phyloP scores from a whole-genome alignment of 2,888 invertebrate genomes.

The Alcis repandata region DNA sequence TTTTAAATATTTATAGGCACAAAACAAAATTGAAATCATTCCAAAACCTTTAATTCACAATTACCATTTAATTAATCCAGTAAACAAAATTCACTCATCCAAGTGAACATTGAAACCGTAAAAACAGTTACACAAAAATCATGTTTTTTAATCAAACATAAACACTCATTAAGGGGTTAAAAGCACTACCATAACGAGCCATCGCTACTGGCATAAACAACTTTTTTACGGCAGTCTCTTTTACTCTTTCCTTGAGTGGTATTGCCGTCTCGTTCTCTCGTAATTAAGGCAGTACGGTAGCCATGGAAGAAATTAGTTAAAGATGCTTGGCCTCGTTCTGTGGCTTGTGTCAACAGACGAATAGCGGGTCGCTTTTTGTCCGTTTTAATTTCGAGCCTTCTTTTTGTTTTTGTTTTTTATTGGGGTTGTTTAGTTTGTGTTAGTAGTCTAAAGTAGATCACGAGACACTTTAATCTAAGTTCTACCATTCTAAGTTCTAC shows the following conservation, averaged over 20 bases:
- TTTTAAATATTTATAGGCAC: too few relatives aligned
- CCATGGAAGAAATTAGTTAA: constrained; percentile 83
- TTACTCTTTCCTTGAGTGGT: constrained; percentile 41
- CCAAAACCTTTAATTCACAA: not conserved
- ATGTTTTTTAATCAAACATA: constrained; percentile 66
- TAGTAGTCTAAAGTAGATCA: constrained; percentile 19
- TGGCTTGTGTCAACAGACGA: constrained; percentile 66
- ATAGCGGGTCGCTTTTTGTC: constrained; percentile 57
- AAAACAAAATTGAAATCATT: too few relatives aligned
- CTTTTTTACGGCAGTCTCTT: constrained; percentile 67
- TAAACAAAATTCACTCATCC: constrained; percentile 27
- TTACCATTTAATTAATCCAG: not conserved
- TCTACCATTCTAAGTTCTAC: too few relatives aligned
- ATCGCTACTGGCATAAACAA: constrained; percentile 66
- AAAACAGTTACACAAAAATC: constrained; percentile 64
- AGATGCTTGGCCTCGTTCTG: constrained; percentile 69
- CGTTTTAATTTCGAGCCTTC: constrained; percentile 50
- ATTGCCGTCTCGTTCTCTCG: constrained; percentile 57
- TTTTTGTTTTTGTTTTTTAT: constrained; percentile 51
- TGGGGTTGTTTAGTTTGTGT: constrained; percentile 31
- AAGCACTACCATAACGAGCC: constrained; percentile 72
- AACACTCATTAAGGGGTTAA: constrained; percentile 77
- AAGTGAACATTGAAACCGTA: constrained; percentile 45
- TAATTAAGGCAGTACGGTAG: constrained; percentile 84
- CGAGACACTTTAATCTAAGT: too few relatives aligned